phyloP scores from a whole-genome alignment of 2,113 vertebrate species.

The Platysternon megacephalum region DNA sequence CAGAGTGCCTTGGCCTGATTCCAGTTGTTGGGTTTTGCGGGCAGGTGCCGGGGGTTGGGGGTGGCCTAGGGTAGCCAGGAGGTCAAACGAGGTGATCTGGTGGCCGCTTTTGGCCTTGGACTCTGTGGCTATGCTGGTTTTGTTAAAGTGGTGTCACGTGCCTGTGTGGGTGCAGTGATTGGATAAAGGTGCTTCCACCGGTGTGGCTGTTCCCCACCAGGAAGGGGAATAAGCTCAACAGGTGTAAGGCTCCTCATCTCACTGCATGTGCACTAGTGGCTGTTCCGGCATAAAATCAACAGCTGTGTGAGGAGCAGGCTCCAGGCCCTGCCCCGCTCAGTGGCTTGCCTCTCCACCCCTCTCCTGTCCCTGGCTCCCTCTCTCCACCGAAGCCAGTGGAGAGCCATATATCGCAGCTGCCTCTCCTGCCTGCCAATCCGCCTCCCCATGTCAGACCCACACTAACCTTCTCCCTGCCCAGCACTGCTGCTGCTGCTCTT shows the following conservation, averaged over 20 bases:
- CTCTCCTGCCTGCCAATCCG: not conserved
- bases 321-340: not conserved
- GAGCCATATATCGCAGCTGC: not conserved
- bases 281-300: not conserved
- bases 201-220: not conserved
- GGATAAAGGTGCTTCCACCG: not conserved
- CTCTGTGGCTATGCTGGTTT: not conserved
- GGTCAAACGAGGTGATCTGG: not conserved
- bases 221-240: not conserved
- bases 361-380: not conserved
- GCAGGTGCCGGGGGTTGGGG: too few species aligned
- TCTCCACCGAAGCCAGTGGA: not conserved
- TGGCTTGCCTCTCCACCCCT: not conserved
- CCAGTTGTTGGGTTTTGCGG: not conserved
- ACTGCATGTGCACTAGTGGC: not conserved
- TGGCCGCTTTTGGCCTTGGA: too few species aligned
- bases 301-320: not conserved
- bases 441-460: too few species aligned
- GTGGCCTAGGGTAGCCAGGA: not conserved
- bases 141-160: too few species aligned
- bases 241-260: not conserved
- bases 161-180: not conserved
- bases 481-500: not conserved
- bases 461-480: not conserved
- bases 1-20: not conserved